Conservation (phyloP, 2,888 invertebrate genomes). For the Caenorhabditis macrosperma region DNA sequence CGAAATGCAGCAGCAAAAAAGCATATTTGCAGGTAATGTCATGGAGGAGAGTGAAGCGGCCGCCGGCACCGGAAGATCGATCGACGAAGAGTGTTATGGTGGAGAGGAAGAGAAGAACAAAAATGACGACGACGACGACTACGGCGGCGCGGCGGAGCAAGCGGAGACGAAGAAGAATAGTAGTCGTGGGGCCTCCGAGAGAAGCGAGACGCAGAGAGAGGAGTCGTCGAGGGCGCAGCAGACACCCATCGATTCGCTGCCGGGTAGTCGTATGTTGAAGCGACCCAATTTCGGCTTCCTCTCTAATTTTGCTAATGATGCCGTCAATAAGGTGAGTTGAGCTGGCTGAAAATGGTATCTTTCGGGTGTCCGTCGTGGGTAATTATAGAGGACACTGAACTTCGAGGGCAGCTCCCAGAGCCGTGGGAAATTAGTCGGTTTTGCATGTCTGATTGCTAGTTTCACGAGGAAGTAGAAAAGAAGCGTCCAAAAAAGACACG, state of each 20-base stretch:
- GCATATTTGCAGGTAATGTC: slow-evolving; percentile 41
- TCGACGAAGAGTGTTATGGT: slow-evolving; percentile 41
- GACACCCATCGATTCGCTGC: slow-evolving; percentile 56
- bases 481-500: too few species aligned
- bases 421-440: not conserved
- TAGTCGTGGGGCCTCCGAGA: slow-evolving; percentile 32
- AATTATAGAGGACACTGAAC: not conserved
- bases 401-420: not conserved
- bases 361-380: not conserved
- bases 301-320: slow-evolving; percentile 76
- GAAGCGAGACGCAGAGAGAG: slow-evolving; percentile 46
- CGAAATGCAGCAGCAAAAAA: slow-evolving; percentile 13
- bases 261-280: slow-evolving; percentile 61
- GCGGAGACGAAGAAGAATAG: slow-evolving; percentile 31
- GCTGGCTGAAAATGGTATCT: not conserved
- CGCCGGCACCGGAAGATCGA: slow-evolving; percentile 46
- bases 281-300: slow-evolving; percentile 73
- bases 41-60: slow-evolving; percentile 24
- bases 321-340: slow-evolving; percentile 69
- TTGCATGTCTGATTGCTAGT: not conserved
- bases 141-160: slow-evolving; percentile 22
- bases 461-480: not conserved
- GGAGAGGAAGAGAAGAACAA: slow-evolving; percentile 26
- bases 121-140: slow-evolving; percentile 25
- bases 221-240: slow-evolving; percentile 36